Conservation (phyloP, 2,113 vertebrate genomes). For the Scatophagus argus region DNA sequence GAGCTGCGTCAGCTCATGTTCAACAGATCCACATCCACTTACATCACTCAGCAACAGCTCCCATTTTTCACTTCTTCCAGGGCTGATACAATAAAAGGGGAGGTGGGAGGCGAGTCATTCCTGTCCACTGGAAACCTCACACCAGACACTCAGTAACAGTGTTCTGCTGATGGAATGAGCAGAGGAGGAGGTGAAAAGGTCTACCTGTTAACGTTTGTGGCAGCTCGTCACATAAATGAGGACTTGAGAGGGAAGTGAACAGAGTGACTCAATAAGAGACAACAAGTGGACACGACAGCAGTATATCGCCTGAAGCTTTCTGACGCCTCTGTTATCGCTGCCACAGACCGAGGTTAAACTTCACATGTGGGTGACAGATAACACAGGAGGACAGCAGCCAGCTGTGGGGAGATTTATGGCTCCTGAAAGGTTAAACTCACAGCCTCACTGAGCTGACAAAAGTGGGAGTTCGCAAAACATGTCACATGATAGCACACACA, state of each 20-base stretch:
- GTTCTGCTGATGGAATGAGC: background rate
- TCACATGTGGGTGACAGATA: conserved; percentile 29
- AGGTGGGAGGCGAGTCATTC: background rate
- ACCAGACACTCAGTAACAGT: background rate
- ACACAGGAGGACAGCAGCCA: background rate
- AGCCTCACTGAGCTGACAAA: conserved; percentile 29
- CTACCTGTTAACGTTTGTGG: background rate
- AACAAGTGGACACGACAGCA: background rate
- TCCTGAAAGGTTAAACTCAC: conserved; percentile 45
- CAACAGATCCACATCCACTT: no score
- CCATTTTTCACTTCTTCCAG: no score
- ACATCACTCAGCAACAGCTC: no score
- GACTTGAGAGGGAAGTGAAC: background rate
- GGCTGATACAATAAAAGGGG: no score
- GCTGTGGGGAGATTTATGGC: conserved; percentile 36
- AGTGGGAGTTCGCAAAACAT: background rate
- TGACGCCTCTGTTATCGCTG: conserved; percentile 9
- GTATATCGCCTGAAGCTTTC: background rate
- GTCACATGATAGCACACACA: conserved; percentile 22
- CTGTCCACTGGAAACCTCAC: background rate
- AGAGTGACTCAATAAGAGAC: conserved; percentile 7
- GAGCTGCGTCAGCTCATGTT: no score
- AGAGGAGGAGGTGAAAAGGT: background rate
- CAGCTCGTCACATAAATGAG: conserved; percentile 6
- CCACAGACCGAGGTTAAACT: conserved; percentile 22